phyloP scores from a whole-genome alignment of 2,888 invertebrate genomes.

The Achlya flavicornis region DNA sequence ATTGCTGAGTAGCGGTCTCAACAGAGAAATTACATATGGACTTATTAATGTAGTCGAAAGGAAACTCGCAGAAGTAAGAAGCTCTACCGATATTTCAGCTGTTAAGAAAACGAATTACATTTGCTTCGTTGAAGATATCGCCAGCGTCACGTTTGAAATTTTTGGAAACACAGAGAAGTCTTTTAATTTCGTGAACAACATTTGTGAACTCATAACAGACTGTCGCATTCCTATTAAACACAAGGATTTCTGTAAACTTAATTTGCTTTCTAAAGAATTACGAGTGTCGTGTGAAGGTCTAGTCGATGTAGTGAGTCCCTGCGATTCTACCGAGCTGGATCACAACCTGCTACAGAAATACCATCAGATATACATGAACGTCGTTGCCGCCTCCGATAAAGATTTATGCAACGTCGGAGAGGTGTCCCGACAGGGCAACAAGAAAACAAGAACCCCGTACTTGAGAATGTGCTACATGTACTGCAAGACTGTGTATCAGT shows the following conservation, averaged over 20 bases:
- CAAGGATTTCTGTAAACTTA: constrained; percentile 77
- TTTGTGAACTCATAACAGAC: constrained; percentile 72
- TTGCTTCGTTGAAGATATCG: constrained; percentile 76
- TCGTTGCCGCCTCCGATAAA: constrained; percentile 76
- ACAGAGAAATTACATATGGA: constrained; percentile 79
- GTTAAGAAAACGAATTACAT: constrained; percentile 78
- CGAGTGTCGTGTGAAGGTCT: constrained; percentile 79
- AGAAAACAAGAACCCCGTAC: constrained; percentile 74
- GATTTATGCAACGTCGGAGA: constrained; percentile 73
- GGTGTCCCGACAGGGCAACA: constrained; percentile 63
- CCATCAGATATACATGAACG: constrained; percentile 80
- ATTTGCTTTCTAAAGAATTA: constrained; percentile 74
- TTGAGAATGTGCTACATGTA: constrained; percentile 84
- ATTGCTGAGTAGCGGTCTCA: constrained; percentile 75
- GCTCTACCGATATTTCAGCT: constrained; percentile 67
- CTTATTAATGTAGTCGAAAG: constrained; percentile 78
- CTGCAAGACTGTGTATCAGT: constrained; percentile 81
- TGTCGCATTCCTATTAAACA: constrained; percentile 77
- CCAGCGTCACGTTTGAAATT: constrained; percentile 78
- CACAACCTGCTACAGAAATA: constrained; percentile 68
- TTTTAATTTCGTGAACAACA: constrained; percentile 72
- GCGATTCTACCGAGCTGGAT: constrained; percentile 50
- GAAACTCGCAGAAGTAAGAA: constrained; percentile 76
- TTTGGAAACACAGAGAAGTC: constrained; percentile 77
- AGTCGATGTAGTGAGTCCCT: constrained; percentile 56